Percentiles rank a stretch among this genome's conserved stretches.
phyloP scores from a whole-genome alignment of 1,140 invertebrate species.

The Daktulosphaira vitifoliae region DNA sequence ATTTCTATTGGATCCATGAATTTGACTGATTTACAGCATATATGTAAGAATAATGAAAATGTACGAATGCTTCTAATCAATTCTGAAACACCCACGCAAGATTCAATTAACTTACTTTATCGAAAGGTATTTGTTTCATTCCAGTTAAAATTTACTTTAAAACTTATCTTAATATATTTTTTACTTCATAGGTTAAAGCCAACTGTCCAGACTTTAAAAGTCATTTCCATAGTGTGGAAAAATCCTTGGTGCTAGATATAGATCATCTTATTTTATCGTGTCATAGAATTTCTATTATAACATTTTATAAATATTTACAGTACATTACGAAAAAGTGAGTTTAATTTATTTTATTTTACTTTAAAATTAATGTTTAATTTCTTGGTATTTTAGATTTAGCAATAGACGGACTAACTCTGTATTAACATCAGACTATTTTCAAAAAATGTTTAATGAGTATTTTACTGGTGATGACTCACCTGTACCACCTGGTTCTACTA shows the following conservation, averaged over 20 bases:
- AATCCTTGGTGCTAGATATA: slow-evolving; percentile 63
- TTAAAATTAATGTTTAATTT: neutral
- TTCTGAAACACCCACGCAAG: slow-evolving; percentile 41
- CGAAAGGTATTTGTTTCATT: too few relatives aligned
- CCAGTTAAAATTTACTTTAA: too few relatives aligned
- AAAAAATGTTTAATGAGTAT: neutral
- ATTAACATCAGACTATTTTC: neutral
- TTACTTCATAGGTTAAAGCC: slow-evolving; percentile 55
- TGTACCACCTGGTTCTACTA: slow-evolving; percentile 63
- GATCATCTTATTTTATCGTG: slow-evolving; percentile 56
- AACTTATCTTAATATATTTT: too few relatives aligned
- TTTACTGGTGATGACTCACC: slow-evolving; percentile 49
- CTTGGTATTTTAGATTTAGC: neutral
- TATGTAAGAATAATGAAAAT: slow-evolving; percentile 66
- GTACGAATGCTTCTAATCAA: slow-evolving; percentile 45
- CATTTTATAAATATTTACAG: slow-evolving; percentile 55
- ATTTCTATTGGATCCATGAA: slow-evolving; percentile 60
- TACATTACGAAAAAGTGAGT: slow-evolving; percentile 46
- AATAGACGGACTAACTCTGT: neutral
- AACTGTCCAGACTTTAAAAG: slow-evolving; percentile 74
- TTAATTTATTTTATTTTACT: slow-evolving; percentile 7
- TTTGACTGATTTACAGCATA: slow-evolving; percentile 72
- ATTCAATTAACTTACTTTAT: slow-evolving; percentile 64
- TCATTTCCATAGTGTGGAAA: slow-evolving; percentile 71
- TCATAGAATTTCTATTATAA: slow-evolving; percentile 63